phyloP scores from a whole-genome alignment of 2,888 invertebrate genomes.

The Endotricha flammealis region DNA sequence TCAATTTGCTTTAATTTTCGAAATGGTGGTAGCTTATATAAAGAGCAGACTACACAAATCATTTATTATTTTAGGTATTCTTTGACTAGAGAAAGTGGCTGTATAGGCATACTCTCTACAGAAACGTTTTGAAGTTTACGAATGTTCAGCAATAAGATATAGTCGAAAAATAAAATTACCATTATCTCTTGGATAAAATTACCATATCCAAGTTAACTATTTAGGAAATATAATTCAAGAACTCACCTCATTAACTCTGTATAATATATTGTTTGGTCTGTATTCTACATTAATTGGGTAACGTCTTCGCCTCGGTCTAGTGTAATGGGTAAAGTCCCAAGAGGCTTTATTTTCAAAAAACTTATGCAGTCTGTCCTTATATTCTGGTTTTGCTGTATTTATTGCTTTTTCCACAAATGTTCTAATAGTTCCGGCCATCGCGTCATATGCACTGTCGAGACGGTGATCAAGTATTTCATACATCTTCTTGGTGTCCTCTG shows the following conservation, averaged over 20 bases:
- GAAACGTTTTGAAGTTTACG: too few relatives aligned
- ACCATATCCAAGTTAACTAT: too few relatives aligned
- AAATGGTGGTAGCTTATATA: too few relatives aligned
- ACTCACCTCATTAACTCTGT: constrained; percentile 23
- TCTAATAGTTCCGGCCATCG: neutral
- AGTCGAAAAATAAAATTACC: too few relatives aligned
- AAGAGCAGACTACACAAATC: too few relatives aligned
- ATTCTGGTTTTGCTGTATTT: neutral
- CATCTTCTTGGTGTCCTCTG: constrained; percentile 20
- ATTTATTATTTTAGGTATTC: too few relatives aligned
- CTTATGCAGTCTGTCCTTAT: neutral
- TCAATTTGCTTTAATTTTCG: too few relatives aligned
- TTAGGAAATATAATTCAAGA: too few relatives aligned
- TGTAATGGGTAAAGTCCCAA: neutral
- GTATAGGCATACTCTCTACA: too few relatives aligned
- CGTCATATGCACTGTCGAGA: constrained; percentile 10
- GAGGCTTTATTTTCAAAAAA: neutral
- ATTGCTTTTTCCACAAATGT: neutral
- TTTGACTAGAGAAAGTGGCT: too few relatives aligned
- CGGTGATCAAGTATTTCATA: neutral
- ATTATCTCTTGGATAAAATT: too few relatives aligned
- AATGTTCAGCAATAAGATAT: too few relatives aligned
- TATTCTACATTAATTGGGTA: constrained; percentile 25
- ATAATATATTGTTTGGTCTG: constrained; percentile 31
- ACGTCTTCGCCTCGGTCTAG: neutral